Conservation (phyloP, 2,888 invertebrate genomes). For the Slavum lentiscoides region DNA sequence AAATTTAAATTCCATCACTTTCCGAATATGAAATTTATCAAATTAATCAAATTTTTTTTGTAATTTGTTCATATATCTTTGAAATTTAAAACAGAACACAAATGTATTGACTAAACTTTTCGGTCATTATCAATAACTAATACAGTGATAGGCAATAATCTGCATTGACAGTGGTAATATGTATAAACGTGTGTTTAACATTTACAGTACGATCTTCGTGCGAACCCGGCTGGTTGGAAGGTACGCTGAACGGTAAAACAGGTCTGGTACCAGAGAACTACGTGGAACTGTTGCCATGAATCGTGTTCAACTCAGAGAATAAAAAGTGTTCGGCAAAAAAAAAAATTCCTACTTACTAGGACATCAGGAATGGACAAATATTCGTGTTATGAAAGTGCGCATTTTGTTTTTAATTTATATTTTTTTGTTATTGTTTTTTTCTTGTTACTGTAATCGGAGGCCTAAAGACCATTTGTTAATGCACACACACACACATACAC, state of each 20-base stretch:
- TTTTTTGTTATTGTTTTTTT: slow-evolving; percentile 45
- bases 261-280: slow-evolving; percentile 96
- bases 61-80: too few species aligned
- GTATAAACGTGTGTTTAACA: neutral
- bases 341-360: slow-evolving; percentile 35
- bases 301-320: neutral
- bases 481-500: slow-evolving; percentile 34
- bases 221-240: slow-evolving; percentile 98
- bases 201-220: slow-evolving; percentile 80
- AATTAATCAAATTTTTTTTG: too few species aligned
- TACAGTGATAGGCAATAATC: too few species aligned
- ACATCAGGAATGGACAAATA: neutral
- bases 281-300: slow-evolving; percentile 81
- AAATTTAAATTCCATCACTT: too few species aligned
- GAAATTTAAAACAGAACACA: too few species aligned
- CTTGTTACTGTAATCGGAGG: slow-evolving; percentile 40
- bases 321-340: neutral
- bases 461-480: slow-evolving; percentile 51
- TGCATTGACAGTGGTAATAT: too few species aligned
- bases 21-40: too few species aligned
- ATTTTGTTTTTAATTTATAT: slow-evolving; percentile 43
- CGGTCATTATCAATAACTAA: too few species aligned
- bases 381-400: neutral
- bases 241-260: slow-evolving; percentile 85
- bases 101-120: too few species aligned